Percentiles rank a stretch among this genome's conserved stretches.
These are phyloP conservation scores for Heliconius ethilla DNA, from an alignment of 2,888 invertebrate genomes.

Conservation along the genomic window DNA sequence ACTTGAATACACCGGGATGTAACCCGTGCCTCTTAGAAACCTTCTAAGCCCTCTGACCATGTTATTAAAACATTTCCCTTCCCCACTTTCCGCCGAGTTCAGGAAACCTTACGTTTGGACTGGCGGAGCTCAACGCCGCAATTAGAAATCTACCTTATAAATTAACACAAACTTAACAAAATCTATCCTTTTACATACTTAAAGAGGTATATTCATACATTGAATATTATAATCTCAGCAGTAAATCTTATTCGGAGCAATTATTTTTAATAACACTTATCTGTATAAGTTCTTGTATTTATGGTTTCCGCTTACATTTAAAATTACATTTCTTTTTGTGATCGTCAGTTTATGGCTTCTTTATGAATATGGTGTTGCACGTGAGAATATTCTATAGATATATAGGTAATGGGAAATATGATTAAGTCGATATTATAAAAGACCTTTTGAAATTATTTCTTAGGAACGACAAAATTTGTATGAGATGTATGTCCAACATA, in stretches of 20 bases:
- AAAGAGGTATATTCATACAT: constrained; percentile 12
- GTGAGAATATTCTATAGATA: constrained; percentile 15
- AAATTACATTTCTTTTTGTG: constrained; percentile 39
- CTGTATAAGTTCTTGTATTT: constrained; percentile 42
- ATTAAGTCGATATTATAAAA: neutral
- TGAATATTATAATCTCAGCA: constrained; percentile 31
- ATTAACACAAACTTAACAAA: neutral
- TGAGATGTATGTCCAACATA: too few relatives aligned
- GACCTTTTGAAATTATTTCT: constrained; percentile 10
- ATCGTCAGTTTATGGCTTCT: constrained; percentile 33
- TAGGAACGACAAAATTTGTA: neutral
- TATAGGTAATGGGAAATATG: neutral
- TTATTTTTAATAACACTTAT: constrained; percentile 47
- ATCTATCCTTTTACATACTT: neutral
- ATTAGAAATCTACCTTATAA: neutral
- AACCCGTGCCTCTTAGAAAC: too few relatives aligned
- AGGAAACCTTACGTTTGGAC: neutral
- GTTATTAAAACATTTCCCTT: neutral
- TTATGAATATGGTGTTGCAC: constrained; percentile 12
- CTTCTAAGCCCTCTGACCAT: too few relatives aligned
- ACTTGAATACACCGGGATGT: too few relatives aligned
- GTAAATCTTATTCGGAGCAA: constrained; percentile 41
- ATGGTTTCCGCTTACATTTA: constrained; percentile 42
- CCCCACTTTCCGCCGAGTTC: neutral
- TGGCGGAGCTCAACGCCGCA: too few relatives aligned